Conservation (phyloP, 2,797 vertebrate genomes). For the Catharus ustulatus region DNA sequence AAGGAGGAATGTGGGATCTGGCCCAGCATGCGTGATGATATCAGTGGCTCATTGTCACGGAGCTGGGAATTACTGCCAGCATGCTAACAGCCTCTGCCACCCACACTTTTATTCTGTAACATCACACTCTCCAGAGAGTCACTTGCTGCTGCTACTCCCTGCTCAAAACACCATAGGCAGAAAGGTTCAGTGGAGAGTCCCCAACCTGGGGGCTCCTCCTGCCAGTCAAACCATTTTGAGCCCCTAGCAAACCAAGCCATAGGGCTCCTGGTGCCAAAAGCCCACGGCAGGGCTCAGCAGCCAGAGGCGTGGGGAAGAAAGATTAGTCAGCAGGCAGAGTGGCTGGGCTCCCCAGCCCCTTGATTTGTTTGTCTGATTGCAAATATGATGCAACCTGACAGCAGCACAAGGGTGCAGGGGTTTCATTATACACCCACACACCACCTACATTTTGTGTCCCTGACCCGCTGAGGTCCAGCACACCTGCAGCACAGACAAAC, state of each 20-base stretch:
- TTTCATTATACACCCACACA: conserved; percentile 43
- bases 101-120: conserved; percentile 14
- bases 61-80: conserved; percentile 53
- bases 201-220: not conserved
- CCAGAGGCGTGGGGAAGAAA: not conserved
- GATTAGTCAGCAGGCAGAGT: conserved; percentile 2
- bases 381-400: conserved; percentile 9
- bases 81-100: not conserved
- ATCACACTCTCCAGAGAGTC: not conserved
- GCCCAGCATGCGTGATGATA: conserved; percentile 24
- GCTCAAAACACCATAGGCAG: not conserved
- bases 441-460: not conserved
- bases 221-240: not conserved
- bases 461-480: not conserved
- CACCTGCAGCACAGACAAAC: not conserved
- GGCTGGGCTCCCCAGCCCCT: not conserved
- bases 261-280: not conserved
- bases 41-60: conserved; percentile 46
- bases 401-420: not conserved
- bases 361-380: conserved; percentile 28
- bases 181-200: not conserved
- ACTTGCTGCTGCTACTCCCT: not conserved
- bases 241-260: not conserved
- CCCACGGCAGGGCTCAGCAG: not conserved
- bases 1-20: conserved; percentile 1